phyloP scores from a whole-genome alignment of 2,797 vertebrate species.

The Morelia viridis region DNA sequence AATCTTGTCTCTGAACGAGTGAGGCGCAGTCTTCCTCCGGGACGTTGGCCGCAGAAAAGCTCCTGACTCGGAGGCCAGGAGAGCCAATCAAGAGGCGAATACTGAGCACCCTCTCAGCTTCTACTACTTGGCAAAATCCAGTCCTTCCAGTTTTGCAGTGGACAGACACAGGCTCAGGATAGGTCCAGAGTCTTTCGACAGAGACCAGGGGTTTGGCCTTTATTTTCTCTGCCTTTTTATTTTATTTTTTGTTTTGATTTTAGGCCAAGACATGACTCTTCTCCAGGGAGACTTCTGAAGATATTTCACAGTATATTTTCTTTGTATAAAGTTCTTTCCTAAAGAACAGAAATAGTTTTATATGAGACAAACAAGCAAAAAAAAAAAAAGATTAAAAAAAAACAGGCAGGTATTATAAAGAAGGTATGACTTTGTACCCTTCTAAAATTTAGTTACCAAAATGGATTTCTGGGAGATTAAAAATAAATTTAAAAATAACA shows the following conservation, averaged over 20 bases:
- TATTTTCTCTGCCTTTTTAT: constrained; percentile 66
- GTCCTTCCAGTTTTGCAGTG: constrained; percentile 58
- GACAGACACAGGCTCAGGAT: constrained; percentile 51
- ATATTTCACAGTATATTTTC: constrained; percentile 82
- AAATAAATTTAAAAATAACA: constrained; percentile 64
- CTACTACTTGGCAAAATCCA: constrained; percentile 58
- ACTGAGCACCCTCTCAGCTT: constrained; percentile 57
- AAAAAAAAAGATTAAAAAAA: constrained; percentile 52
- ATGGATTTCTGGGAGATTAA: constrained; percentile 68
- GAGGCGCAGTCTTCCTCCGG: constrained; percentile 50
- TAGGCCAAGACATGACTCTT: constrained; percentile 70
- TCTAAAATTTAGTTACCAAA: constrained; percentile 72
- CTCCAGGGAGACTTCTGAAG: constrained; percentile 73
- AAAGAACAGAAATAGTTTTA: constrained; percentile 84
- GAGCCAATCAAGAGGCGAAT: constrained; percentile 65
- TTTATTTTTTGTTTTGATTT: constrained; percentile 45
- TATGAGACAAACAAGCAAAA: constrained; percentile 74
- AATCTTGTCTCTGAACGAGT: constrained; percentile 90
- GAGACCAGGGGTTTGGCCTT: constrained; percentile 64
- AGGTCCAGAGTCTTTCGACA: constrained; percentile 52
- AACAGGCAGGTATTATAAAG: constrained; percentile 69
- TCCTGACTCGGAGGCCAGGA: constrained; percentile 64
- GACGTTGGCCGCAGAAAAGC: constrained; percentile 47
- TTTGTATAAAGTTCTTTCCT: constrained; percentile 84
- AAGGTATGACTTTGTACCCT: constrained; percentile 75